A percentile compares a stretch with the other conserved stretches of the same genome.
phyloP scores from a whole-genome alignment of 2,113 vertebrate genomes.

The Brienomyrus longianalis region DNA sequence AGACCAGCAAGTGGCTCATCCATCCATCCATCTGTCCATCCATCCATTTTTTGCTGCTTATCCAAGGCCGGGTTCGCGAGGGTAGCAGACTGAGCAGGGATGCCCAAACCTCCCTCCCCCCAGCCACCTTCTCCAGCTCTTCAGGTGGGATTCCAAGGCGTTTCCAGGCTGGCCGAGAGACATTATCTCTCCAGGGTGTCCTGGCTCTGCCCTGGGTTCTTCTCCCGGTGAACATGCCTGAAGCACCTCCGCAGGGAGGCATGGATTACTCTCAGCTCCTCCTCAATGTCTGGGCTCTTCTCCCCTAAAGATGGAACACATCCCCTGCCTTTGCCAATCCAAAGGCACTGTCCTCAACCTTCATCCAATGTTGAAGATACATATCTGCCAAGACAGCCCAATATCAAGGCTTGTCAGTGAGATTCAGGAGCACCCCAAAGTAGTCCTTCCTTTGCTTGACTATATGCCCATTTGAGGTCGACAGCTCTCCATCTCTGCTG shows the following conservation, averaged over 20 bases:
- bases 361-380: not conserved
- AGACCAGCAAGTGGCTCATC: not conserved
- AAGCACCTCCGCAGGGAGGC: not conserved
- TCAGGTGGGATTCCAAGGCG: not conserved
- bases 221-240: not conserved
- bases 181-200: not conserved
- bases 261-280: not conserved
- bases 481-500: not conserved
- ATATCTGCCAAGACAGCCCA: not conserved
- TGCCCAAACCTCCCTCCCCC: not conserved
- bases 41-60: not conserved
- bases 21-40: too few species aligned
- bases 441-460: not conserved
- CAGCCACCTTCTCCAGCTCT: not conserved
- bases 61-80: not conserved
- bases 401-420: too few species aligned
- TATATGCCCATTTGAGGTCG: not conserved
- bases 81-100: not conserved
- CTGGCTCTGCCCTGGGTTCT: not conserved
- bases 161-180: not conserved
- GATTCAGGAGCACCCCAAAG: too few species aligned
- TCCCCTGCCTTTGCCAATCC: not conserved
- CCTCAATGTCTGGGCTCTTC: not conserved
- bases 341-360: not conserved
- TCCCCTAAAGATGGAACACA: not conserved